Conservation (phyloP, 2,113 vertebrate genomes). For the Cyanoderma ruficeps region DNA sequence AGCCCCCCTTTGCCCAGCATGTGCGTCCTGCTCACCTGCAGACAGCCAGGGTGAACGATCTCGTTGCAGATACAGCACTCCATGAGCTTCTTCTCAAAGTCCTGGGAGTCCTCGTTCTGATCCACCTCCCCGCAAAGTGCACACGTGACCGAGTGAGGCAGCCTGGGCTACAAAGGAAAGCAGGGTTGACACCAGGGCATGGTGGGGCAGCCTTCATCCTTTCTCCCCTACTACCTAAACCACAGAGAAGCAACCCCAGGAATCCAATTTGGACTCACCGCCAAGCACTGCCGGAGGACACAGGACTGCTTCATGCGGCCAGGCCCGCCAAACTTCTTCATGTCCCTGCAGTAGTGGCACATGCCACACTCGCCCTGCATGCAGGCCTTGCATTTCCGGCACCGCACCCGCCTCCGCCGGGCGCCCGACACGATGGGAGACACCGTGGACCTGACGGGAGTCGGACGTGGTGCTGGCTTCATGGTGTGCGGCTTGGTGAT, state of each 20-base stretch:
- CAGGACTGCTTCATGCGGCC: constrained; percentile 99
- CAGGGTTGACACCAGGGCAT: constrained; percentile 26
- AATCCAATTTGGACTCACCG: constrained; percentile 77
- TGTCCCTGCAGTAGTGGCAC: constrained; percentile 96
- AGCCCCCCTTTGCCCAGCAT: fast-evolving
- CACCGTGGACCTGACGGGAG: constrained; percentile 78
- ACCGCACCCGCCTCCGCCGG: constrained; percentile 87
- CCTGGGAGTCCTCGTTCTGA: constrained; percentile 86
- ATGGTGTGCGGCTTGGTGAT: constrained; percentile 85
- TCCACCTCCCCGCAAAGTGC: constrained; percentile 92
- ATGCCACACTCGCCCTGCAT: constrained; percentile 89
- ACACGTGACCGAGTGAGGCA: constrained; percentile 93
- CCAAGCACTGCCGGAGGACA: constrained; percentile 96
- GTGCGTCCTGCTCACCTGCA: constrained; percentile 78
- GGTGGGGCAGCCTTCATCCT: not conserved
- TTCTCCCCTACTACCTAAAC: not conserved
- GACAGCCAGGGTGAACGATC: constrained; percentile 92
- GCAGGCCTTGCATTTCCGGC: constrained; percentile 91
- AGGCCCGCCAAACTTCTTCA: constrained; percentile 98
- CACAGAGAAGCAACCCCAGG: fast-evolving
- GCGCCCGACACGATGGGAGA: constrained; percentile 86
- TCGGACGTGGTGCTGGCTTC: constrained; percentile 81
- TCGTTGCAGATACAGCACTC: constrained; percentile 95
- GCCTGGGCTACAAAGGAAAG: constrained; percentile 83
- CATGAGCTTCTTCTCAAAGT: constrained; percentile 91